Evolutionary conservation across 2,888 invertebrate genomes (phyloP), one percentile per base, ranked within the genome.

Genomic region (Volucella inflata): DNA sequence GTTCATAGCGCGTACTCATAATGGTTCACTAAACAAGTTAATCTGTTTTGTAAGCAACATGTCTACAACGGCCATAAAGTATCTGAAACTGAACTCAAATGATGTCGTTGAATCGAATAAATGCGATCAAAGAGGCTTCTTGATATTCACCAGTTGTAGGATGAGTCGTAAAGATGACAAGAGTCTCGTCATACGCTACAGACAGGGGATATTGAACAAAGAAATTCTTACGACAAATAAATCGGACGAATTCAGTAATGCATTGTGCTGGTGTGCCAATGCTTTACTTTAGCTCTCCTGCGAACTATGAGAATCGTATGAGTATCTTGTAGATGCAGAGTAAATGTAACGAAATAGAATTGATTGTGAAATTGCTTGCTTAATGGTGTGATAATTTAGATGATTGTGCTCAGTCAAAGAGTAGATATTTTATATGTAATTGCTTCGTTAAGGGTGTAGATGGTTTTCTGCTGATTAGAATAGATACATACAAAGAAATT

Each of bases 321-420:
- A 46, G 44, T 59, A 62, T 65, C 79, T 51, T 50, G 14, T 51
- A 62, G 80, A 84, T 75, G 70, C 30, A 30, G 30, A 6, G 30
- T 30, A 30, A 80, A 71, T 71, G 84, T 46, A 84, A 84, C 80
- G 80, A 76, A 80, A 55, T 38, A 67, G 71, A 84, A 75, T 84
- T 79, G 74, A 80, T 80, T 84, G 70, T 71, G 80, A 79, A 84
- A 84, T 80, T 84, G 80, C 84, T 80, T 79, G 46, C 74, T 84
- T 80, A 80, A 80, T 84, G 84, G 84, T 75, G 84, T 84, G 84
- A 84, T 84, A 80, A 84, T 84, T 80, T 71, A 80, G 70, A 53
- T 59, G 60, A 84, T 80, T 84, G 80, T 64, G 62, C 40, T 55
- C 16, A 40, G 67, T 72, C 62, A 30, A 6, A 30, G 30, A 30